Evolutionary conservation across 2,888 invertebrate genomes (phyloP).

Genomic region (Shargacucullia verbasci): DNA sequence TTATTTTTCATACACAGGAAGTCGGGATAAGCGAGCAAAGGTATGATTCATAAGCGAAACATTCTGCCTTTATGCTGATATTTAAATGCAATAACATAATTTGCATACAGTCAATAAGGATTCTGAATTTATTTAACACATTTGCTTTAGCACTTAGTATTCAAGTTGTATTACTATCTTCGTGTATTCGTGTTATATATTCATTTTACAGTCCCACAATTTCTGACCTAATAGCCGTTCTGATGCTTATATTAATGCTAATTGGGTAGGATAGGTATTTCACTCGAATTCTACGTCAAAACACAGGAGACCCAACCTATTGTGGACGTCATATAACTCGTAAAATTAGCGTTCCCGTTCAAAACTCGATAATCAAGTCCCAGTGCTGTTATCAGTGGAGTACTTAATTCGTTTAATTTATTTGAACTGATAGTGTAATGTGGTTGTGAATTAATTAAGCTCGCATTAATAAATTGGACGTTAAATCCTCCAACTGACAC

Average conservation of each 20-base stretch:
- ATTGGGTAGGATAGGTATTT: slow-evolving; percentile 41
- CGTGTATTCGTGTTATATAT: slow-evolving; percentile 22
- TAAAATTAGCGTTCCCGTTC: slow-evolving; percentile 56
- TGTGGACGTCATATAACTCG: slow-evolving; percentile 41
- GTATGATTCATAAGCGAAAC: slow-evolving; percentile 36
- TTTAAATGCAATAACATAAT: slow-evolving; percentile 34
- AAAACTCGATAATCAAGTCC: slow-evolving; percentile 58
- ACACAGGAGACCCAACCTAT: slow-evolving; percentile 50
- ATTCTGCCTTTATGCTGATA: slow-evolving; percentile 29
- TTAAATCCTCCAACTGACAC: slow-evolving; percentile 68
- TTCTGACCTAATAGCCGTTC: slow-evolving; percentile 16
- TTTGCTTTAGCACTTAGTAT: slow-evolving; percentile 31
- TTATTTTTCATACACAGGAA: slow-evolving; percentile 12
- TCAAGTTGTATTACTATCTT: slow-evolving; percentile 23
- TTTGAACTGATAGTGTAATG: slow-evolving; percentile 64
- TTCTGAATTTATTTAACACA: slow-evolving; percentile 35
- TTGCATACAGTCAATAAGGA: slow-evolving; percentile 34
- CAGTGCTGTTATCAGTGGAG: slow-evolving; percentile 63
- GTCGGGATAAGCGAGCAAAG: neutral
- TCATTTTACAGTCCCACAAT: slow-evolving; percentile 30
- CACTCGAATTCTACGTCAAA: slow-evolving; percentile 41
- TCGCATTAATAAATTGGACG: slow-evolving; percentile 74
- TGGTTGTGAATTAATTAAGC: slow-evolving; percentile 71
- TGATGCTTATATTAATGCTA: slow-evolving; percentile 42
- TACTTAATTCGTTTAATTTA: slow-evolving; percentile 68